Percentiles rank a stretch among this genome's conserved stretches.
Evolutionary conservation across 2,888 invertebrate species (phyloP).

Genomic region (Zygaena filipendulae): DNA sequence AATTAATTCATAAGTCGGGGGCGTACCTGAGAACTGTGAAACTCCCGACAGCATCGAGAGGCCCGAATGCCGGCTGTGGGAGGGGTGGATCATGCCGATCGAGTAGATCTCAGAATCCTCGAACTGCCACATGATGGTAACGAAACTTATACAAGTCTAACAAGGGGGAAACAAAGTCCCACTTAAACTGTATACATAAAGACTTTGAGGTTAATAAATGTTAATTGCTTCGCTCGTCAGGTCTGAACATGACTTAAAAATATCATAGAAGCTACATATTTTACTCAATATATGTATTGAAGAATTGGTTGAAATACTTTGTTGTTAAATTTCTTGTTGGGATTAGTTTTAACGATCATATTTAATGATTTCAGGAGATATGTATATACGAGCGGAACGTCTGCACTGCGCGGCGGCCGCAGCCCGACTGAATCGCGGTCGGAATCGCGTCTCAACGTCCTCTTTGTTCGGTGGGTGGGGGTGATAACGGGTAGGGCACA

Average conservation of each 20-base stretch:
- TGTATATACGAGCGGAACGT: conserved; percentile 28
- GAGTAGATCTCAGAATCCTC: conserved; percentile 83
- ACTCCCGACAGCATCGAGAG: conserved; percentile 57
- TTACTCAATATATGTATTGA: no score
- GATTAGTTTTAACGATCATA: conserved; percentile 31
- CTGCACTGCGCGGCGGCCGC: conserved; percentile 42
- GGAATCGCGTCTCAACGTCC: conserved; percentile 15
- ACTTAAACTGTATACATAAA: no score
- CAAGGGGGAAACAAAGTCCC: no score
- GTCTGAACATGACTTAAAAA: no score
- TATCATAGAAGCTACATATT: no score
- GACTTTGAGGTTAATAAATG: no score
- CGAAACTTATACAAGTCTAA: no score
- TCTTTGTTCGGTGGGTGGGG: conserved; percentile 13
- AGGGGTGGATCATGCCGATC: conserved; percentile 83
- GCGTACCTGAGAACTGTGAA: conserved; percentile 54
- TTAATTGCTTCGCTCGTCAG: no score
- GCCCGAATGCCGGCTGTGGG: conserved; percentile 78
- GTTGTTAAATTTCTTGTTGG: no score
- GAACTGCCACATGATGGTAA: conserved; percentile 71
- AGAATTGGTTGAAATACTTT: no score
- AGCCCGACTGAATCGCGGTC: conserved; percentile 44
- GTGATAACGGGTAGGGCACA: conserved; percentile 21
- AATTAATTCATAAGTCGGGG: no score
- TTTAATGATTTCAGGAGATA: conserved; percentile 37